A percentile compares a stretch with the other conserved stretches of the same genome.
Evolutionary conservation across 92 coral and sea anemone genomes (phyloP).

Genomic region (Phenganax subtilis): DNA sequence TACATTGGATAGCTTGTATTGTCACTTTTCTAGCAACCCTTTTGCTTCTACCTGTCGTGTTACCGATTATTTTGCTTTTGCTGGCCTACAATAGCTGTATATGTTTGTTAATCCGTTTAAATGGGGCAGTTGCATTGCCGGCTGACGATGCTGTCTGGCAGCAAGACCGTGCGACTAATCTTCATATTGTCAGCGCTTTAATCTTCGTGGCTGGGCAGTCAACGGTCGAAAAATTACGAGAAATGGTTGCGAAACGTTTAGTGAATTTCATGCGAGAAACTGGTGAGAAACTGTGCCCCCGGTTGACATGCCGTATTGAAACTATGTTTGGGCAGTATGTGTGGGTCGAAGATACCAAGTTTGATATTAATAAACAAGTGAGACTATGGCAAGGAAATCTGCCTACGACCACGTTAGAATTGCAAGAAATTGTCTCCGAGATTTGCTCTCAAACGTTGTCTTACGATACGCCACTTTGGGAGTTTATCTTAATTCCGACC

Average conservation of each 20-base stretch:
- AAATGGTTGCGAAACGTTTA: conserved; percentile 66
- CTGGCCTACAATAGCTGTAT: conserved; percentile 50
- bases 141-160: conserved; percentile 98
- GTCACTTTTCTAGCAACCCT: conserved; percentile 47
- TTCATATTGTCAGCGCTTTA: conserved; percentile 80
- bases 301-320: conserved; percentile 68
- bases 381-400: conserved; percentile 61
- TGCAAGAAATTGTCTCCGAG: conserved; percentile 64
- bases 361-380: conserved; percentile 69
- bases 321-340: conserved; percentile 66
- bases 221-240: conserved; percentile 62
- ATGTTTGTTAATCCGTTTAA: conserved; percentile 49
- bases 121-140: conserved; percentile 59
- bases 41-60: conserved; percentile 55
- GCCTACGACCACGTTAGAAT: conserved; percentile 60
- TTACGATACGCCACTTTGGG: conserved; percentile 71
- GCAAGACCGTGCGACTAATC: conserved; percentile 84
- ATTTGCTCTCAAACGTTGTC: conserved; percentile 65
- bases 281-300: conserved; percentile 69
- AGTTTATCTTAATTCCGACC: conserved; percentile 78
- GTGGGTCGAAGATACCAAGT: conserved; percentile 80
- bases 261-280: conserved; percentile 66
- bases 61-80: conserved; percentile 48
- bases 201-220: conserved; percentile 81
- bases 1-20: conserved; percentile 34